Percentiles rank a stretch among this genome's conserved stretches.
These are phyloP conservation scores for Agrilus biguttatus DNA, from an alignment of 2,888 invertebrate species.

Conservation along the genomic window DNA sequence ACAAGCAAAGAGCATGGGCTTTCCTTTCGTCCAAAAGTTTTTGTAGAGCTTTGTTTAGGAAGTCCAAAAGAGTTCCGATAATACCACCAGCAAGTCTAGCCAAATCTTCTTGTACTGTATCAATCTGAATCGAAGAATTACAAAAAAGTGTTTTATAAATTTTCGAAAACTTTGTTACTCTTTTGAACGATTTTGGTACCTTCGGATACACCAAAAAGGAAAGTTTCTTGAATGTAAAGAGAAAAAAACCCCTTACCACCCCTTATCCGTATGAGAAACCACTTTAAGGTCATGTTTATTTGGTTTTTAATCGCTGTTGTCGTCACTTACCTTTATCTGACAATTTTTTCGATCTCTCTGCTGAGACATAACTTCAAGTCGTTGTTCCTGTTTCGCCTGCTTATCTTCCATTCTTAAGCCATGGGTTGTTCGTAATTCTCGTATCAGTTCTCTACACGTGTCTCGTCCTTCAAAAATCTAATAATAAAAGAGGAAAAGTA, in stretches of 20 bases:
- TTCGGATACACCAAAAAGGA: no score
- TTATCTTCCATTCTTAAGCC: slow-evolving; percentile 45
- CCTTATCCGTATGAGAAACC: no score
- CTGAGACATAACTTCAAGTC: slow-evolving; percentile 19
- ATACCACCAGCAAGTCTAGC: slow-evolving; percentile 58
- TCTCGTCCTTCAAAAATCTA: slow-evolving; percentile 61
- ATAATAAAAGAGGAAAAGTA: neutral
- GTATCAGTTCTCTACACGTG: slow-evolving; percentile 52
- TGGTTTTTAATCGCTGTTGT: no score
- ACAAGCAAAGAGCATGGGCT: slow-evolving; percentile 61
- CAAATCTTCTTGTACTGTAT: slow-evolving; percentile 44
- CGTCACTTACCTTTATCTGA: slow-evolving; percentile 9
- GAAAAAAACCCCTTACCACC: no score
- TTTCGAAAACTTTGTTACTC: neutral
- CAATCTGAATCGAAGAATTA: slow-evolving; percentile 27
- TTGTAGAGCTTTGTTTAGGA: slow-evolving; percentile 62
- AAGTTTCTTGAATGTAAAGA: no score
- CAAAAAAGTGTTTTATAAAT: neutral
- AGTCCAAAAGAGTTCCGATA: slow-evolving; percentile 56
- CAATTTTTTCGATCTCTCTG: slow-evolving; percentile 22
- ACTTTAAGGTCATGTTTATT: no score
- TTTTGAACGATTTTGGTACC: no score
- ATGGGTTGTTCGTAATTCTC: slow-evolving; percentile 54
- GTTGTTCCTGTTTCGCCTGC: slow-evolving; percentile 18
- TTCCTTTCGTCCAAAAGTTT: slow-evolving; percentile 63